A percentile compares a stretch with the other conserved stretches of the same genome.
Conservation (phyloP, 2,888 invertebrate genomes). For the Acleris holmiana region DNA sequence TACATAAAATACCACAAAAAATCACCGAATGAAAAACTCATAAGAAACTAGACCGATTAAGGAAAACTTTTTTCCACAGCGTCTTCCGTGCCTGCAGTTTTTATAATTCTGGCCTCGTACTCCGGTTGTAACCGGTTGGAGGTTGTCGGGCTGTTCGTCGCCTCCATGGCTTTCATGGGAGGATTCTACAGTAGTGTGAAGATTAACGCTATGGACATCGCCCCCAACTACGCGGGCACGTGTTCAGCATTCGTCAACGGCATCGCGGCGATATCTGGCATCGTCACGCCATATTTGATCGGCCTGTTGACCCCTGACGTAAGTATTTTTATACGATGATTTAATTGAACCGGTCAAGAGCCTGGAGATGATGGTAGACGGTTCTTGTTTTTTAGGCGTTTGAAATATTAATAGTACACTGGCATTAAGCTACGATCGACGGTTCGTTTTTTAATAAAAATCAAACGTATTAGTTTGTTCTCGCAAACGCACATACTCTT, state of each 20-base stretch:
- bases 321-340: constrained; percentile 55
- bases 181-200: constrained; percentile 88
- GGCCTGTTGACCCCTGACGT: constrained; percentile 86
- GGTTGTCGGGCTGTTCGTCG: constrained; percentile 83
- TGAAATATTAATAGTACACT: too few species aligned
- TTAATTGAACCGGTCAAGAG: not conserved
- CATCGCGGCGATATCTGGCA: constrained; percentile 85
- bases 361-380: too few species aligned
- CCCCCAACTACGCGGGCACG: constrained; percentile 86
- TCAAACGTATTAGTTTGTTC: too few species aligned
- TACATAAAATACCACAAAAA: not conserved
- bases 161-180: constrained; percentile 87
- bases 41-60: constrained; percentile 37
- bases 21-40: not conserved
- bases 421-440: too few species aligned
- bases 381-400: too few species aligned
- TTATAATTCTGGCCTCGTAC: constrained; percentile 86
- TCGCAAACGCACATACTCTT: too few species aligned
- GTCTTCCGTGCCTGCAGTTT: constrained; percentile 85
- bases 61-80: constrained; percentile 71
- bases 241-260: constrained; percentile 87
- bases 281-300: constrained; percentile 85
- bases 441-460: too few species aligned
- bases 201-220: constrained; percentile 87
- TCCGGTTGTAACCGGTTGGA: constrained; percentile 82